Percentiles rank a stretch among this genome's conserved stretches.
Evolutionary conservation across 2,113 vertebrate genomes (phyloP).

Genomic region (Mobula hypostoma): DNA sequence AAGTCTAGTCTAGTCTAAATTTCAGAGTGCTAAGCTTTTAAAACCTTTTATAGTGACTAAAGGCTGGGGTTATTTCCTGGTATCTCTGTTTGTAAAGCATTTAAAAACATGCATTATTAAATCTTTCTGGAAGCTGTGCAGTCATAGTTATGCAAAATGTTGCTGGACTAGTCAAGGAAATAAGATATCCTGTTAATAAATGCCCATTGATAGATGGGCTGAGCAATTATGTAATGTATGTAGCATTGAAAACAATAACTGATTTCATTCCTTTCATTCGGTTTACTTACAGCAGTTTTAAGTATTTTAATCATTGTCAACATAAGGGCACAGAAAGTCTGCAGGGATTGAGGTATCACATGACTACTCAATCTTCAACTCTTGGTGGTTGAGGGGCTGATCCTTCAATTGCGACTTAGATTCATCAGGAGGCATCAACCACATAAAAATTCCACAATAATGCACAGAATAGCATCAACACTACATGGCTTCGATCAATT

Average conservation of each 20-base stretch:
- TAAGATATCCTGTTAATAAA: not conserved
- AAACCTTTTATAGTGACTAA: not conserved
- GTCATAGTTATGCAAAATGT: not conserved
- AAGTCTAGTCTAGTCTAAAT: too few relatives aligned
- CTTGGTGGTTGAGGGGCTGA: too few relatives aligned
- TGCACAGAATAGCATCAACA: too few relatives aligned
- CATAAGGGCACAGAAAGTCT: too few relatives aligned
- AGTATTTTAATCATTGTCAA: not conserved
- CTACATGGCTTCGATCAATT: too few relatives aligned
- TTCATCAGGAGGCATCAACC: too few relatives aligned
- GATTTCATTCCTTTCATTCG: not conserved
- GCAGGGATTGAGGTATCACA: too few relatives aligned
- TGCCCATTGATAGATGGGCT: not conserved
- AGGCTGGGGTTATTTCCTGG: not conserved
- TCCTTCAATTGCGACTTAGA: too few relatives aligned
- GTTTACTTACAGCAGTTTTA: not conserved
- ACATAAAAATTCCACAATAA: too few relatives aligned
- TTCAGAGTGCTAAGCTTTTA: not conserved
- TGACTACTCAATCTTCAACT: too few relatives aligned
- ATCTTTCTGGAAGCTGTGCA: not conserved
- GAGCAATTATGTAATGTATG: not conserved
- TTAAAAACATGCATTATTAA: not conserved
- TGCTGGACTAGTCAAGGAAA: not conserved
- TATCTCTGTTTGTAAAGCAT: not conserved
- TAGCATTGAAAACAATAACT: not conserved